Conservation (phyloP, 2,113 vertebrate genomes). For the Nipponia nippon region DNA sequence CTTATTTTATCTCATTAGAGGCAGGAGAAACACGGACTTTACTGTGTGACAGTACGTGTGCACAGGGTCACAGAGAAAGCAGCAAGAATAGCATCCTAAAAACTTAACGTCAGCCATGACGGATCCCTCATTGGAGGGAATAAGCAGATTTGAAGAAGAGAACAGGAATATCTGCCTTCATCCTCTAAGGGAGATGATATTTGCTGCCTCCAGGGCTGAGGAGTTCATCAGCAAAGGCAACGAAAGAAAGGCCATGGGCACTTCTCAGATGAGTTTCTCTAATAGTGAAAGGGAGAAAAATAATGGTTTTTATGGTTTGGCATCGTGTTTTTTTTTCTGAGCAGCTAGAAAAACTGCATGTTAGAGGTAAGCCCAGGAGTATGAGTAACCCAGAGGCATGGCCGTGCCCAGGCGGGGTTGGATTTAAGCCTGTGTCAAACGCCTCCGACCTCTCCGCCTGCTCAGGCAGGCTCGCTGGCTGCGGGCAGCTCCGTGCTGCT, state of each 20-base stretch:
- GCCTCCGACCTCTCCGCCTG: fast-evolving
- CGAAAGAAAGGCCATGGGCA: neutral
- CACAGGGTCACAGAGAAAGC: neutral
- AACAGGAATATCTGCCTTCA: neutral
- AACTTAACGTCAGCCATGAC: neutral
- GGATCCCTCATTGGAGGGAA: neutral
- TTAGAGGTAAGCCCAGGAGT: neutral
- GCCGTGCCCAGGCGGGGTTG: neutral
- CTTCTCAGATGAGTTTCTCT: neutral
- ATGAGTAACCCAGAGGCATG: neutral
- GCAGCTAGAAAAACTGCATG: neutral
- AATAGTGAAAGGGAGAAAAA: neutral
- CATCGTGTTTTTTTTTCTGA: neutral
- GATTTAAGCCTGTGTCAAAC: neutral
- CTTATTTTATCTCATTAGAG: neutral
- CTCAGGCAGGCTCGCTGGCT: neutral
- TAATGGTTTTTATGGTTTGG: neutral
- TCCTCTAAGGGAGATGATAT: neutral
- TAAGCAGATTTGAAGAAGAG: neutral
- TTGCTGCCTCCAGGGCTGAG: neutral
- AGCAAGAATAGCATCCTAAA: neutral
- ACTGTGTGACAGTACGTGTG: fast-evolving
- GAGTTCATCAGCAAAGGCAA: neutral
- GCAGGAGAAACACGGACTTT: neutral
- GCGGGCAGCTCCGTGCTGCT: neutral